These are phyloP conservation scores for Ethmia dodecea DNA, from an alignment of 2,888 invertebrate genomes.

Conservation along the genomic window DNA sequence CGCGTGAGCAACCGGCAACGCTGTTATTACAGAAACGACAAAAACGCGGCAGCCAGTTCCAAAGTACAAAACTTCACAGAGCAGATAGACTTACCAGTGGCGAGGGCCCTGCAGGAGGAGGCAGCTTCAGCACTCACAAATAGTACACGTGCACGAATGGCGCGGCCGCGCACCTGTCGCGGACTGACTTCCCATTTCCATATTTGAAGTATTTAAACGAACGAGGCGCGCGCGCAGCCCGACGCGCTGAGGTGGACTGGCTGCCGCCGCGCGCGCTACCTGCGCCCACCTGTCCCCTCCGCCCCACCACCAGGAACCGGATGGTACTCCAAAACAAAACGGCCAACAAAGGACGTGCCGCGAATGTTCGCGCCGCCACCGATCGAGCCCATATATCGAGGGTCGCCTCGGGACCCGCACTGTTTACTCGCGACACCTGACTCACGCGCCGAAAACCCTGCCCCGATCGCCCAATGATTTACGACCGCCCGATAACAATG, in stretches of 20 bases:
- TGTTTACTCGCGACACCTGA: conserved; percentile 61
- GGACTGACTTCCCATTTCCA: conserved; percentile 71
- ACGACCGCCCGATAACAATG: conserved; percentile 24
- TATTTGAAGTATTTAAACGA: conserved; percentile 51
- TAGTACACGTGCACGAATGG: conserved; percentile 74
- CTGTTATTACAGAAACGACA: conserved; percentile 49
- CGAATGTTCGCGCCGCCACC: conserved; percentile 70
- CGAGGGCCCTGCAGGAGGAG: conserved; percentile 32
- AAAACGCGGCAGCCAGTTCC: conserved; percentile 40
- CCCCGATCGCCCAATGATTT: conserved; percentile 26
- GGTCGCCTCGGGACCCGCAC: conserved; percentile 40
- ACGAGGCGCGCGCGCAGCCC: conserved; percentile 67
- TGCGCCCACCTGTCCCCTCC: conserved; percentile 72
- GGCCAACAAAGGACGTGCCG: conserved; percentile 76
- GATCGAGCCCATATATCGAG: conserved; percentile 35
- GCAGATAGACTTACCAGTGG: conserved; percentile 49
- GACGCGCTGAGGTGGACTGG: conserved; percentile 65
- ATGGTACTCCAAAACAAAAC: conserved; percentile 77
- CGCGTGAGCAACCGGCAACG: conserved; percentile 54
- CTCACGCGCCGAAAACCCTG: conserved; percentile 44
- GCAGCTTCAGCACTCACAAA: conserved; percentile 69
- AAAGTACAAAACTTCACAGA: conserved; percentile 34
- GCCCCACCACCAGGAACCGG: conserved; percentile 73
- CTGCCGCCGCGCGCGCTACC: conserved; percentile 64
- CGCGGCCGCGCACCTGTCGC: conserved; percentile 73